These are phyloP conservation scores for Otus sunia DNA, from an alignment of 2,113 vertebrate genomes.

Conservation along the genomic window DNA sequence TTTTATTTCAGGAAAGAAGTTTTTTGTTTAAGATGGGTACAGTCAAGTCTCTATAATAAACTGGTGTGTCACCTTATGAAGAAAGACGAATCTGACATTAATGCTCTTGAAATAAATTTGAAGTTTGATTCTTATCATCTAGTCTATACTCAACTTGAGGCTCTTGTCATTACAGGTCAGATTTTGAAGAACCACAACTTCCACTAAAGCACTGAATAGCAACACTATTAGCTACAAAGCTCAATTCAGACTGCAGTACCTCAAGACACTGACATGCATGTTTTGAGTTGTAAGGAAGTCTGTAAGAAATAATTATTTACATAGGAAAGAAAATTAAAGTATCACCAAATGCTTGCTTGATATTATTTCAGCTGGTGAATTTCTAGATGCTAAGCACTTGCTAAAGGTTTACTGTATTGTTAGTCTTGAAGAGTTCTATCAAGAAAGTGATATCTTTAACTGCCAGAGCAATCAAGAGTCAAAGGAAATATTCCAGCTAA, in stretches of 20 bases:
- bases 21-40: not conserved
- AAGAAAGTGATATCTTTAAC: constrained; percentile 31
- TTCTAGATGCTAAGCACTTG: constrained; percentile 27
- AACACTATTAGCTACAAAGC: not conserved
- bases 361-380: constrained; percentile 43
- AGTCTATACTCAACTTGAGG: not conserved
- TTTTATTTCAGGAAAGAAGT: not conserved
- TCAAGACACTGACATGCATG: not conserved
- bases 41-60: not conserved
- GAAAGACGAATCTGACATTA: not conserved
- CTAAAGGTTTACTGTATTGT: not conserved
- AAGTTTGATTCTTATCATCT: not conserved
- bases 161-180: not conserved
- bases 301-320: not conserved
- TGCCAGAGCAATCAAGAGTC: not conserved
- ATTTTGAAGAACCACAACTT: not conserved
- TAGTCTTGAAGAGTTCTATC: not conserved
- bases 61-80: not conserved
- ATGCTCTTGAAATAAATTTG: not conserved
- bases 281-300: not conserved
- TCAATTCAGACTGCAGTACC: not conserved
- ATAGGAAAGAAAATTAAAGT: not conserved
- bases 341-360: not conserved
- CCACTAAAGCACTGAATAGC: not conserved
- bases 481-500: not conserved